Evolutionary conservation across 2,113 vertebrate species (phyloP), one percentile per base, ranked within the genome.

Genomic region (Carassius carassius): DNA sequence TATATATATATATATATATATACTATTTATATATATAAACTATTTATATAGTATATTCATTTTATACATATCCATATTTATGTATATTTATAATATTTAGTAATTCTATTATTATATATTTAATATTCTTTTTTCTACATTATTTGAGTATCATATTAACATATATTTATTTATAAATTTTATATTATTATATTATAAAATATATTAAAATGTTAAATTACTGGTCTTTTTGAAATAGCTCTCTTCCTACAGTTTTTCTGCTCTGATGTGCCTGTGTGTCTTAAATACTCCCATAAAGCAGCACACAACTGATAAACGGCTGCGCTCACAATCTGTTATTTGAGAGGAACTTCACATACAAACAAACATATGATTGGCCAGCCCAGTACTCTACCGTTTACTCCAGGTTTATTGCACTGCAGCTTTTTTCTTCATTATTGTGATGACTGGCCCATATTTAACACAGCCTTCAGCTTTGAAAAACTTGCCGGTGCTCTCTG

Each of bases 271-370:
- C 58, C 54, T 89, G 84, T 82, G 17, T 62, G 44, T 84, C 13
- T 82, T 88, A 84, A 88, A 90, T 90, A 91, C 91, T 89, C 90
- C 3, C 85, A 88, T 88, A 83, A 88, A 84, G 19, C 5, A 87
- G 82, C 75, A 85, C 84, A 89, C 91, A 89, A 91, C 93, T 77
- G 76, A 85, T 87, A 89, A 91, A 89, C 2, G 84, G 79, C 88
- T 41, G 78, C 44, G 86, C 79, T 90, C 87, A 88, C 91, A 93
- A 92, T 88, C 92, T 94, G 92, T 89, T 84, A 63, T 75, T 77
- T 81, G 19, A 29, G 81, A 89, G 86, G 89, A 89, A 81, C 49
- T 32, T 70, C 13, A n/a, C 65, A 58, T 72, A 17, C 25, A 69
- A 81, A 54, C 81, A 72, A 82, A 72, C 47, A 6, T 44, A 58